Percentiles rank a stretch among this genome's conserved stretches.
phyloP scores from a whole-genome alignment of 2,113 vertebrate species.

The Melospiza georgiana region DNA sequence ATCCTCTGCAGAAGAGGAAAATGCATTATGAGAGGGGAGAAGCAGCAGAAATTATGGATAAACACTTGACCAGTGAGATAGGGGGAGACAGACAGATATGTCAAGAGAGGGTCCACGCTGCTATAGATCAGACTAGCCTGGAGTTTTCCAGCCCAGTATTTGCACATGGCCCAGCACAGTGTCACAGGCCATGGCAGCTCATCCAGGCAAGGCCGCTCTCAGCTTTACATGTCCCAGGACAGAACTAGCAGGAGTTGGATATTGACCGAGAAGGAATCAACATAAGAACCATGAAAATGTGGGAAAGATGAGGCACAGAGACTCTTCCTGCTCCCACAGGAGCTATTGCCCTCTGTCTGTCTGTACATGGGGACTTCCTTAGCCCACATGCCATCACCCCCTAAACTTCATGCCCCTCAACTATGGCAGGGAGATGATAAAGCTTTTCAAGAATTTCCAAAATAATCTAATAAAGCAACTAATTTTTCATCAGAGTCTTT shows the following conservation, averaged over 20 bases:
- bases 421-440: background rate
- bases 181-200: fast-evolving
- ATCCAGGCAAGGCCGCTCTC: background rate
- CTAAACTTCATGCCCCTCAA: background rate
- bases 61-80: background rate
- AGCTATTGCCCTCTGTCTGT: background rate
- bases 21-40: background rate
- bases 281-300: background rate
- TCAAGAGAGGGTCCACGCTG: background rate
- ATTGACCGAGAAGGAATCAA: background rate
- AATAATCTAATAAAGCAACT: background rate
- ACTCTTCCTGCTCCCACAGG: background rate
- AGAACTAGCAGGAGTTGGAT: background rate
- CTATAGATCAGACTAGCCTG: background rate
- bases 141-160: background rate
- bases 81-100: background rate
- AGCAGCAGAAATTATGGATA: background rate
- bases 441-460: background rate
- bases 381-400: background rate
- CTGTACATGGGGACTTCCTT: background rate
- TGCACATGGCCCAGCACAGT: fast-evolving
- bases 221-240: background rate
- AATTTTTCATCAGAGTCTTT: background rate
- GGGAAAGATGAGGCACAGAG: background rate
- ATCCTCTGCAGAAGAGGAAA: background rate